These are phyloP conservation scores for Syritta pipiens DNA, from an alignment of 2,888 invertebrate genomes.

Conservation along the genomic window DNA sequence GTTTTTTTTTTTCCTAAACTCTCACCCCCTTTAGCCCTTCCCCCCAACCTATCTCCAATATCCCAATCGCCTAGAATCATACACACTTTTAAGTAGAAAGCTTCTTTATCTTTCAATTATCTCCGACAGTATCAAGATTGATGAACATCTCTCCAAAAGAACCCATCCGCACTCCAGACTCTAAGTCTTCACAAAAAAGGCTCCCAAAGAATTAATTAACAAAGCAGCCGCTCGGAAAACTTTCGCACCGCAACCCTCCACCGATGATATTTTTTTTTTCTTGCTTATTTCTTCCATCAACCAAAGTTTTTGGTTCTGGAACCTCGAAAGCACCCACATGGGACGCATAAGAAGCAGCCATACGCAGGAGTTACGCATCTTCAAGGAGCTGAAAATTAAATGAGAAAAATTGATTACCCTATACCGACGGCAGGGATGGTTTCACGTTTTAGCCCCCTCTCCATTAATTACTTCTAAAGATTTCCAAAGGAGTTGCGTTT, in stretches of 20 bases:
- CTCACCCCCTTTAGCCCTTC: too few relatives aligned
- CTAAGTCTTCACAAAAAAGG: not conserved
- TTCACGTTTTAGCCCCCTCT: not conserved
- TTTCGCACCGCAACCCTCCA: not conserved
- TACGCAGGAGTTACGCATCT: not conserved
- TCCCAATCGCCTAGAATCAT: too few relatives aligned
- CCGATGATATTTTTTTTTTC: not conserved
- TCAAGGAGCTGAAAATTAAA: conserved; percentile 22
- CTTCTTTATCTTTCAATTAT: too few relatives aligned
- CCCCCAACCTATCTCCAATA: too few relatives aligned
- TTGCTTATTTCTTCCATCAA: not conserved
- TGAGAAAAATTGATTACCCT: conserved; percentile 28
- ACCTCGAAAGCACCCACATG: too few relatives aligned
- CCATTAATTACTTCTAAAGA: conserved; percentile 23
- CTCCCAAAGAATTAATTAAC: conserved; percentile 15
- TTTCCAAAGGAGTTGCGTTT: not conserved
- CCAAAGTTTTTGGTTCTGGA: conserved; percentile 12
- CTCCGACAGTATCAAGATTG: conserved; percentile 5
- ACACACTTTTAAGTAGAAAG: too few relatives aligned
- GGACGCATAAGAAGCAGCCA: not conserved
- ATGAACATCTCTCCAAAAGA: conserved; percentile 2
- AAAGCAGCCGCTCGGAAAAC: conserved; percentile 11
- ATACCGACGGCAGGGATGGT: not conserved
- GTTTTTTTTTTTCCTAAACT: too few relatives aligned
- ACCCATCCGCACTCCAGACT: not conserved